These are phyloP conservation scores for Todiramphus chloris DNA, from an alignment of 2,113 vertebrate genomes.

Conservation along the genomic window DNA sequence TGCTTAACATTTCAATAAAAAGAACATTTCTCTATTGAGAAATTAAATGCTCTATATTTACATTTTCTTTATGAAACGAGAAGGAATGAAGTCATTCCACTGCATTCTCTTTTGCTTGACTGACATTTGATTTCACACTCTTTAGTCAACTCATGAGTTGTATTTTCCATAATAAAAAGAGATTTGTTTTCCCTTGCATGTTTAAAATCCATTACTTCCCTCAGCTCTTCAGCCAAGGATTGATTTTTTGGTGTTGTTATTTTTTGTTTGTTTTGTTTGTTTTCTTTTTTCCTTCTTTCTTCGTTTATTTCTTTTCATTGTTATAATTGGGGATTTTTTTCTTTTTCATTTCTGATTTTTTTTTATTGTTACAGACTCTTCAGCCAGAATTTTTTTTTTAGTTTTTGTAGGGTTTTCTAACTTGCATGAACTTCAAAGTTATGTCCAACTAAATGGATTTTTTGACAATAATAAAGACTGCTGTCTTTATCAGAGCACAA, in stretches of 20 bases:
- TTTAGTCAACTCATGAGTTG: slow-evolving; percentile 11
- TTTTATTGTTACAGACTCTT: not conserved
- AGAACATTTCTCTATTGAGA: slow-evolving; percentile 45
- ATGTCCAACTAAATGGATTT: not conserved
- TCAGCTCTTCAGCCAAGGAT: not conserved
- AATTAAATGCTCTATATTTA: slow-evolving; percentile 52
- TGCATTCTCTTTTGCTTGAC: slow-evolving; percentile 53
- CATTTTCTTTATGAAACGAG: slow-evolving; percentile 50
- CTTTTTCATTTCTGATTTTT: not conserved
- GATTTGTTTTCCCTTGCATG: slow-evolving; percentile 20
- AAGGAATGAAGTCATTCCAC: slow-evolving; percentile 47
- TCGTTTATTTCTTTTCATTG: too few species aligned
- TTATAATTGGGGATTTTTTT: not conserved
- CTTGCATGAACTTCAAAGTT: not conserved
- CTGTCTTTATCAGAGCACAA: not conserved
- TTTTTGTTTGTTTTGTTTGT: not conserved
- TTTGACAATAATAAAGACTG: not conserved
- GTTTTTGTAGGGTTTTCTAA: not conserved
- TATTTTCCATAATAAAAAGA: slow-evolving; percentile 25
- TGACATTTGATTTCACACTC: slow-evolving; percentile 63
- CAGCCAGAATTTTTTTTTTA: not conserved
- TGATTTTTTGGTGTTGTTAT: not conserved
- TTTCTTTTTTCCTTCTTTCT: too few species aligned
- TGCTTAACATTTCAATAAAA: slow-evolving; percentile 65
- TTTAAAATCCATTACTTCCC: not conserved